These are phyloP conservation scores for Chesias legatella DNA, from an alignment of 2,888 invertebrate species.

Conservation along the genomic window DNA sequence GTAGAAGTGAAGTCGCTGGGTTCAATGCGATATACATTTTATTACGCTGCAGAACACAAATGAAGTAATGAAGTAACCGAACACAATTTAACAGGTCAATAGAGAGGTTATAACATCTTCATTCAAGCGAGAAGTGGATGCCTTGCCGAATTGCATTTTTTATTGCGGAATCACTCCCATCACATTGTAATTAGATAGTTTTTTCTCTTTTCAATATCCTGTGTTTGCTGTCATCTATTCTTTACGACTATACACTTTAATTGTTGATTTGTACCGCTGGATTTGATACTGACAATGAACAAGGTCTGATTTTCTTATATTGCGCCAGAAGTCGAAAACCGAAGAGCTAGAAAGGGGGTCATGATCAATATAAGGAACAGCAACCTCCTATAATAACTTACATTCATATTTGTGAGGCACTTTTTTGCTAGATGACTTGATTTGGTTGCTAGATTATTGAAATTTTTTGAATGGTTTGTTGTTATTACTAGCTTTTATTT, in stretches of 20 bases:
- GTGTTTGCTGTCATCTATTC: conserved; percentile 4
- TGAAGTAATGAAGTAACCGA: conserved; percentile 4
- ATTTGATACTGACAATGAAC: conserved; percentile 1
- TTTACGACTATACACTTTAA: neutral
- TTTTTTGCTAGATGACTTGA: too few relatives aligned
- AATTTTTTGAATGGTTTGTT: too few relatives aligned
- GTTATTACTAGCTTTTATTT: too few relatives aligned
- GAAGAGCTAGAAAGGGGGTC: conserved; percentile 58
- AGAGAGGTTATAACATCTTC: conserved; percentile 46
- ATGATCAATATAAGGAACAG: conserved; percentile 36
- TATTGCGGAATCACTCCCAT: conserved; percentile 52
- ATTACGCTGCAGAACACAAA: too few relatives aligned
- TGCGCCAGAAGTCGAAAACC: conserved; percentile 37
- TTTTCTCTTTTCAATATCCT: conserved; percentile 36
- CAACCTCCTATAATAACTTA: too few relatives aligned
- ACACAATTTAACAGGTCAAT: conserved; percentile 61
- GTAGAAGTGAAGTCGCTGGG: too few relatives aligned
- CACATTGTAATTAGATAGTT: conserved; percentile 44
- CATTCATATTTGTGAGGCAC: too few relatives aligned
- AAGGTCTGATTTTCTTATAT: conserved; percentile 2
- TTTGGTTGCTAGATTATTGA: too few relatives aligned
- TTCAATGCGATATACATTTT: too few relatives aligned
- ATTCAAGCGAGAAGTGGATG: conserved; percentile 31
- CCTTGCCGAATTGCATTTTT: conserved; percentile 47
- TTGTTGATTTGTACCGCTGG: conserved; percentile 11